Conservation (phyloP, 2,113 vertebrate species). For the Laticauda laticaudata region DNA sequence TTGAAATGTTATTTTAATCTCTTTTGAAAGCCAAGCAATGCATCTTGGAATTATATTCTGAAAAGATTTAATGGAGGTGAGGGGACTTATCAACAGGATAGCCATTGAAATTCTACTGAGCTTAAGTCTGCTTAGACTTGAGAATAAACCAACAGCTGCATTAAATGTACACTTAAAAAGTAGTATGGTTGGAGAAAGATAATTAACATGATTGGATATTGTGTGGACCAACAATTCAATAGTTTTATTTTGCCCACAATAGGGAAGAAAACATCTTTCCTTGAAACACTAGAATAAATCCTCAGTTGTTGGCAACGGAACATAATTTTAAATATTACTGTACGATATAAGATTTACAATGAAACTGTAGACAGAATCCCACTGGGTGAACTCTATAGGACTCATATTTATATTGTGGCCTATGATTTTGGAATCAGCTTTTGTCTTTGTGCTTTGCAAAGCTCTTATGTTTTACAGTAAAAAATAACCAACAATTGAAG, state of each 20-base stretch:
- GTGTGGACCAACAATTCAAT: neutral
- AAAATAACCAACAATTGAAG: conserved; percentile 40
- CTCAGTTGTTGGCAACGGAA: neutral
- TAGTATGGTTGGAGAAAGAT: too few relatives aligned
- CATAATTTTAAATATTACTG: neutral
- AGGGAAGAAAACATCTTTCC: neutral
- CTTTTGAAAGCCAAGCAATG: conserved; percentile 5
- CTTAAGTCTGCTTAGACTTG: neutral
- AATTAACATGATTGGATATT: neutral
- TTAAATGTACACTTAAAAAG: neutral
- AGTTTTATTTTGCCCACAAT: neutral
- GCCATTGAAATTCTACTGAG: neutral
- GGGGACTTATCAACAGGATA: neutral
- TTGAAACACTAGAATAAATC: neutral
- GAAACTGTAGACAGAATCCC: neutral
- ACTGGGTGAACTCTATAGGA: neutral
- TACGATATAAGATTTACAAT: neutral
- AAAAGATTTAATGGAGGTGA: neutral
- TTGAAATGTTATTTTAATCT: conserved; percentile 1
- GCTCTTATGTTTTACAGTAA: conserved; percentile 30
- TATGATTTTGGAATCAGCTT: neutral
- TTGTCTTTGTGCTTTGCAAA: neutral
- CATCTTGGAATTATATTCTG: neutral
- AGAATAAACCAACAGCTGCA: neutral
- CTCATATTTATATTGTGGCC: neutral